Evolutionary conservation across 1,140 invertebrate species (phyloP).

Genomic region (Caenorhabditis remanei): DNA sequence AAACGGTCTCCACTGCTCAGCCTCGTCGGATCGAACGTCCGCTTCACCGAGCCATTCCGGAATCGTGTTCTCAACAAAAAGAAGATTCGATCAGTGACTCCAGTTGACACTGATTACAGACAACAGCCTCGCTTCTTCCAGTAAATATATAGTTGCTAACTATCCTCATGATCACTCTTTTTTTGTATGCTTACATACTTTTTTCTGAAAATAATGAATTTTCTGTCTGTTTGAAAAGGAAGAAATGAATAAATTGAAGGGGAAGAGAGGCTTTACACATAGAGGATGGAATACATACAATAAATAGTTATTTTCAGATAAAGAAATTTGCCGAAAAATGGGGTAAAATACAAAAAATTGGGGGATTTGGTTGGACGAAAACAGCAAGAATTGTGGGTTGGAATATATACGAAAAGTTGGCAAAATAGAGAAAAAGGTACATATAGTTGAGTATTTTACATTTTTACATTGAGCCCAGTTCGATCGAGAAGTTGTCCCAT

Average conservation of each 20-base stretch:
- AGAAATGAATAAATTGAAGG: too few species aligned
- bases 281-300: too few species aligned
- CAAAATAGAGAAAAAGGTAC: not conserved
- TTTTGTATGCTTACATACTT: not conserved
- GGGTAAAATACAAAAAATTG: too few species aligned
- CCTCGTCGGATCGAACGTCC: conserved; percentile 33
- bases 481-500: conserved; percentile 59
- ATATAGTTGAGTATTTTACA: not conserved
- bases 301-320: too few species aligned
- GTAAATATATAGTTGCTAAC: not conserved
- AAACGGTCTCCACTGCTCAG: conserved; percentile 27
- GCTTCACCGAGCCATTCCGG: conserved; percentile 39
- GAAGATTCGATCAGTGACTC: conserved; percentile 23
- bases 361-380: too few species aligned
- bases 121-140: conserved; percentile 19
- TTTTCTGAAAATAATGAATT: conserved; percentile 19
- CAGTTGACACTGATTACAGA: not conserved
- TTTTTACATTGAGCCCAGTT: conserved; percentile 52
- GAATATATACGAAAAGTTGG: not conserved
- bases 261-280: too few species aligned
- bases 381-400: too few species aligned
- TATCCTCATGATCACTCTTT: too few species aligned
- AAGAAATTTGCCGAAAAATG: too few species aligned
- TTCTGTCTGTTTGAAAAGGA: not conserved
- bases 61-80: conserved; percentile 34